A percentile compares a stretch with the other conserved stretches of the same genome.
Conservation (phyloP, 2,888 invertebrate genomes). For the Rhingia campestris region DNA sequence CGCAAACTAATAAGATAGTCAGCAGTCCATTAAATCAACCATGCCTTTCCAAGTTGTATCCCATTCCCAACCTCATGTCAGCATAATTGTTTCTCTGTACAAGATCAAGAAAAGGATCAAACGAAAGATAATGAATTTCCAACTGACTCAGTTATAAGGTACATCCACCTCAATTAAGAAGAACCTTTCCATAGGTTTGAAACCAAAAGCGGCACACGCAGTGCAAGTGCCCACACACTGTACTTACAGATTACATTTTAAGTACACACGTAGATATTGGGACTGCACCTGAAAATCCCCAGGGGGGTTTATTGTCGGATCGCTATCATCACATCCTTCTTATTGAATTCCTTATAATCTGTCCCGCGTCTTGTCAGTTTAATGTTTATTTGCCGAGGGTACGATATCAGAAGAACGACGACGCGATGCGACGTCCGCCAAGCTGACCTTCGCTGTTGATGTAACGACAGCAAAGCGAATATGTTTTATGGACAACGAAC, state of each 20-base stretch:
- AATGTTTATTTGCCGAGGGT: neutral
- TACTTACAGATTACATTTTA: slow-evolving; percentile 16
- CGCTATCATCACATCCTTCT: slow-evolving; percentile 17
- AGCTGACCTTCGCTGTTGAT: slow-evolving; percentile 48
- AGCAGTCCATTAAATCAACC: too few relatives aligned
- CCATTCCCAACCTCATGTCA: too few relatives aligned
- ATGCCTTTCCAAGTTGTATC: too few relatives aligned
- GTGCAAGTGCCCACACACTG: neutral
- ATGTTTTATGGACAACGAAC: slow-evolving; percentile 57
- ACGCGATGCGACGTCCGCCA: slow-evolving; percentile 37
- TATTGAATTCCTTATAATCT: slow-evolving; percentile 34
- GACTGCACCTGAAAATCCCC: slow-evolving; percentile 33
- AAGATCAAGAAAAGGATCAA: too few relatives aligned
- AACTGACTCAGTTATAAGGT: too few relatives aligned
- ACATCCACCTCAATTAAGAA: too few relatives aligned
- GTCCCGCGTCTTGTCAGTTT: slow-evolving; percentile 36
- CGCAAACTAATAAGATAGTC: too few relatives aligned
- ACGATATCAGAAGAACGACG: neutral
- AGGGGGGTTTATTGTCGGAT: slow-evolving; percentile 47
- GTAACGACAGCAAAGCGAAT: slow-evolving; percentile 58
- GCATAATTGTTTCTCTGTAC: too few relatives aligned
- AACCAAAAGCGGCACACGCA: neutral
- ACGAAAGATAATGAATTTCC: too few relatives aligned
- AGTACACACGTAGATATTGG: neutral
- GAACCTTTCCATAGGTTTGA: neutral